Conservation (phyloP, 2,888 invertebrate species). For the Hyppa rectilinea region DNA sequence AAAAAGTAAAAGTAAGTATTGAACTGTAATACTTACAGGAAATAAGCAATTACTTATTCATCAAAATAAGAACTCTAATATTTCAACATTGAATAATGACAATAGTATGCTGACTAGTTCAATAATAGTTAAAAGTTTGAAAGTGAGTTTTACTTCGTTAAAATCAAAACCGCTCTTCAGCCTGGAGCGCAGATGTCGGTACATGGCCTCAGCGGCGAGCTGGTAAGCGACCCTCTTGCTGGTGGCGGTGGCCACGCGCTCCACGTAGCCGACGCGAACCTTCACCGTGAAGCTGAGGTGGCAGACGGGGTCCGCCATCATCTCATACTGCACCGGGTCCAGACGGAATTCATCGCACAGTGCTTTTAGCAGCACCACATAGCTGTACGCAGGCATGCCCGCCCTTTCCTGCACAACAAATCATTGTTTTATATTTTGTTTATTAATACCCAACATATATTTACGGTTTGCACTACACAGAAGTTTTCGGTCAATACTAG, state of each 20-base stretch:
- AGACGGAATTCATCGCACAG: constrained; percentile 7
- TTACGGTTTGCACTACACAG: too few relatives aligned
- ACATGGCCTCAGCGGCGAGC: constrained; percentile 28
- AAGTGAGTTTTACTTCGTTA: constrained; percentile 21
- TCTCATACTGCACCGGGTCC: constrained; percentile 6
- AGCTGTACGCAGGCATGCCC: constrained; percentile 15
- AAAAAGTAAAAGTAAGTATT: too few relatives aligned
- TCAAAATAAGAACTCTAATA: too few relatives aligned
- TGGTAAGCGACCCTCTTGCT: not conserved
- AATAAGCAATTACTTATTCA: too few relatives aligned
- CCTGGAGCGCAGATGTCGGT: constrained; percentile 4
- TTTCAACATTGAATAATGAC: too few relatives aligned
- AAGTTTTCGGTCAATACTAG: too few relatives aligned
- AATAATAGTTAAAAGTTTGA: too few relatives aligned
- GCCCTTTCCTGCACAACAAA: constrained; percentile 1
- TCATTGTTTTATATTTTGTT: not conserved
- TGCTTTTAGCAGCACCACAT: not conserved
- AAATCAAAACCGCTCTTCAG: not conserved
- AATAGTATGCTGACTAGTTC: too few relatives aligned
- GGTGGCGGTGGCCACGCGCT: not conserved
- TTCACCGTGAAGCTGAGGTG: not conserved
- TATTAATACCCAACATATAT: too few relatives aligned
- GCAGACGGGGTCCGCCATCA: not conserved
- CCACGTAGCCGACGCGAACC: constrained; percentile 9
- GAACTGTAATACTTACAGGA: too few relatives aligned